Conservation (phyloP, 2,797 vertebrate genomes). For the Gobio occitaniae region DNA sequence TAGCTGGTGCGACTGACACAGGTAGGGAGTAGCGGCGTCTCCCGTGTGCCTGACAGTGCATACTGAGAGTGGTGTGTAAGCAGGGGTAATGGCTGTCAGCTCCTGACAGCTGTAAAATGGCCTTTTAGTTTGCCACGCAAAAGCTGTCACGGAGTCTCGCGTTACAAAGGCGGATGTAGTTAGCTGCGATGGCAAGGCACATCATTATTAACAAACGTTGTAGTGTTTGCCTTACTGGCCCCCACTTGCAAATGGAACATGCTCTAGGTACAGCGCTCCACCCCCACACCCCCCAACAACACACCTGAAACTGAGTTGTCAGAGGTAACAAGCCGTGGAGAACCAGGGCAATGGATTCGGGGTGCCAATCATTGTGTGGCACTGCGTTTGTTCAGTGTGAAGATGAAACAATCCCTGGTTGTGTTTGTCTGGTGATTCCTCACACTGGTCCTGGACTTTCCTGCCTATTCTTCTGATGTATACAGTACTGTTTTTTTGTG, state of each 20-base stretch:
- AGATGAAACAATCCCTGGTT: conserved; percentile 43
- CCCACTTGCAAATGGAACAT: conserved; percentile 36
- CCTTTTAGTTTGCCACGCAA: conserved; percentile 64
- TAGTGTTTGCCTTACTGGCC: conserved; percentile 53
- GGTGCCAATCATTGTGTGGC: conserved; percentile 52
- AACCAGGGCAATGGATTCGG: conserved; percentile 50
- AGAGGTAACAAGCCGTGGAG: conserved; percentile 55
- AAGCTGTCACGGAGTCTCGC: conserved; percentile 65
- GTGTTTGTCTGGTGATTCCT: conserved; percentile 22
- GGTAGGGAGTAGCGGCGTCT: conserved; percentile 81
- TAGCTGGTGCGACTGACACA: conserved; percentile 70
- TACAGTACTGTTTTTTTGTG: conserved; percentile 3
- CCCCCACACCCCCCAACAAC: background rate
- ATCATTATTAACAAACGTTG: conserved; percentile 64
- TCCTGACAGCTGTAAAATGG: conserved; percentile 75
- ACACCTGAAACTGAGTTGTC: conserved; percentile 46
- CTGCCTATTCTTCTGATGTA: conserved; percentile 6
- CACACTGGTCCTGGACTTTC: conserved; percentile 11
- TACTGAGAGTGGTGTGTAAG: conserved; percentile 87
- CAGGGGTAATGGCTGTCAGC: conserved; percentile 88
- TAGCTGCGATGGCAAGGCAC: conserved; percentile 60
- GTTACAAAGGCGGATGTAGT: conserved; percentile 58
- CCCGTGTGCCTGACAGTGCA: conserved; percentile 83
- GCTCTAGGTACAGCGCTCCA: conserved; percentile 1
- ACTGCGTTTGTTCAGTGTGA: conserved; percentile 23